A percentile compares a stretch with the other conserved stretches of the same genome.
Conservation (phyloP, 2,113 vertebrate species). For the Onychostruthus taczanowskii region DNA sequence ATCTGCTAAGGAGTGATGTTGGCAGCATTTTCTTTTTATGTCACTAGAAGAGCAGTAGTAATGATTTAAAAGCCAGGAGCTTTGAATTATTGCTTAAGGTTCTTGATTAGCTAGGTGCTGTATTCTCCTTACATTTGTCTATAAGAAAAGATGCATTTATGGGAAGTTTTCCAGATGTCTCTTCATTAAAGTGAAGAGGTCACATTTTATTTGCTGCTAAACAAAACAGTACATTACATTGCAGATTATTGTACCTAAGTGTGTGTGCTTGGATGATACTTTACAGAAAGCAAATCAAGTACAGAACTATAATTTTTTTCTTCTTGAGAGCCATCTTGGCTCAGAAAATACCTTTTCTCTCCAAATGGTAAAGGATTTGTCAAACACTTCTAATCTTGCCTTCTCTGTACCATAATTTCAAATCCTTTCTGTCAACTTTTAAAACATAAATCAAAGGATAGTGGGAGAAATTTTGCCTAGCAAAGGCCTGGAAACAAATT, state of each 20-base stretch:
- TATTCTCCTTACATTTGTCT: conserved; percentile 39
- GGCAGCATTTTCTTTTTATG: neutral
- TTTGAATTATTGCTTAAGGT: conserved; percentile 58
- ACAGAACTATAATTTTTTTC: conserved; percentile 26
- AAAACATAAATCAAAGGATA: conserved; percentile 20
- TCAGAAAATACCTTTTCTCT: conserved; percentile 19
- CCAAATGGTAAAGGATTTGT: conserved; percentile 28
- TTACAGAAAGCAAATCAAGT: conserved; percentile 37
- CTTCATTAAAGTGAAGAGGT: conserved; percentile 57
- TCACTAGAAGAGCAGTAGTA: conserved; percentile 38
- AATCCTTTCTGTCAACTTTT: neutral
- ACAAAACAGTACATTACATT: conserved; percentile 51
- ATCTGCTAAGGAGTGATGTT: conserved; percentile 43
- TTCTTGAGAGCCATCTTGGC: conserved; percentile 39
- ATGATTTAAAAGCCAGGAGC: conserved; percentile 56
- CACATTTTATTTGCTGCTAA: conserved; percentile 56
- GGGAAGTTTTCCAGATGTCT: conserved; percentile 57
- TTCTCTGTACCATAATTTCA: neutral
- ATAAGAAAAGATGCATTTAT: conserved; percentile 18
- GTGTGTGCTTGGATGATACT: conserved; percentile 36
- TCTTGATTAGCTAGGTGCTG: conserved; percentile 39
- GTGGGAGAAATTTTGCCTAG: neutral
- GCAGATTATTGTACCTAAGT: conserved; percentile 20
- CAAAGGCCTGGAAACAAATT: neutral
- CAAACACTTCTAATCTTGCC: neutral